A percentile compares a stretch with the other conserved stretches of the same genome.
phyloP scores from a whole-genome alignment of 2,113 vertebrate species.

The Rhea pennata region DNA sequence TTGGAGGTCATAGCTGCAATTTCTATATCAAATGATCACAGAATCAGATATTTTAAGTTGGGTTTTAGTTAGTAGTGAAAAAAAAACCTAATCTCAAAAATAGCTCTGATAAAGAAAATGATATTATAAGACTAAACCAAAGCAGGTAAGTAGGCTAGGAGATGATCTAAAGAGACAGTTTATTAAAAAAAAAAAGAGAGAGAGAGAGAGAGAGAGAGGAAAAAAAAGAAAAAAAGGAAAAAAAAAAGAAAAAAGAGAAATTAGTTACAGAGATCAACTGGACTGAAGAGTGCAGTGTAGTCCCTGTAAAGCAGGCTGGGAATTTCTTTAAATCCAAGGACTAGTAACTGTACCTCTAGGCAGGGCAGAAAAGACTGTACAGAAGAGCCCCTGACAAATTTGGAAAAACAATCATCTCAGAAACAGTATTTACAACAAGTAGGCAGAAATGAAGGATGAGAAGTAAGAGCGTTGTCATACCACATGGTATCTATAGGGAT shows the following conservation, averaged over 20 bases:
- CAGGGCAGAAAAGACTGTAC: background rate
- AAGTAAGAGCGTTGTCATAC: background rate
- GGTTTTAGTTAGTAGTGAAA: background rate
- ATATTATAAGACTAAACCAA: background rate
- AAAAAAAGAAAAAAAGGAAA: background rate
- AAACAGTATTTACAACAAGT: background rate
- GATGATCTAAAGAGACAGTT: background rate
- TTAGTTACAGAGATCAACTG: background rate
- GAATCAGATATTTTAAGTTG: background rate
- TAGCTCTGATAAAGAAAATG: background rate
- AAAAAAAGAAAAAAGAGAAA: background rate
- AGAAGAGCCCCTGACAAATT: background rate
- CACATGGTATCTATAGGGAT: background rate
- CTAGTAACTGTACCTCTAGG: background rate
- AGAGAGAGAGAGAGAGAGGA: too few species aligned
- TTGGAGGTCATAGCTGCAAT: background rate
- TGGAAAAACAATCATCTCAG: background rate
- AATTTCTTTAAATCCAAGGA: background rate
- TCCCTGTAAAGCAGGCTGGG: background rate
- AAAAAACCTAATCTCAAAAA: background rate
- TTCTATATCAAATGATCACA: background rate
- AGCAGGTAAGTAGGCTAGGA: background rate
- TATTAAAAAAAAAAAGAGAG: background rate
- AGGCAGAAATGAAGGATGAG: background rate
- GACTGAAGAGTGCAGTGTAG: background rate